These are phyloP conservation scores for Sebastes vulpes DNA, from an alignment of 2,797 vertebrate genomes.

Conservation along the genomic window DNA sequence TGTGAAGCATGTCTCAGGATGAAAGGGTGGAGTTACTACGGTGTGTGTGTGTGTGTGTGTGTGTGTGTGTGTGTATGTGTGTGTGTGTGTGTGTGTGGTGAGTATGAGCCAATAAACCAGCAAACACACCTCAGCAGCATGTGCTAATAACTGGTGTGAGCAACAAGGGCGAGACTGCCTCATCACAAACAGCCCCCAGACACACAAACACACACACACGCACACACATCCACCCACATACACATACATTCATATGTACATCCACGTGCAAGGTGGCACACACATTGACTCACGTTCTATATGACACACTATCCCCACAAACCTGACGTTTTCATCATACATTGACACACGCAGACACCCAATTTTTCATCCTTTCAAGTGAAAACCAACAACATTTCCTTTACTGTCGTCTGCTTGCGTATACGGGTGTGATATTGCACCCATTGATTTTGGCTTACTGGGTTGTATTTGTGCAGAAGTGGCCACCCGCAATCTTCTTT, in stretches of 20 bases:
- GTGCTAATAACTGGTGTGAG: constrained; percentile 24
- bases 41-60: neutral
- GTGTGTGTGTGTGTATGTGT: neutral
- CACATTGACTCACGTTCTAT: neutral
- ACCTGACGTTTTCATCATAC: constrained; percentile 7
- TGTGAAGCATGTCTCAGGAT: neutral
- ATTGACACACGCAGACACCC: neutral
- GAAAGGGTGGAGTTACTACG: neutral
- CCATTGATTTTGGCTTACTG: constrained; percentile 77
- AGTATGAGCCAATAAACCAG: constrained; percentile 16
- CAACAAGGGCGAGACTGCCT: constrained; percentile 3
- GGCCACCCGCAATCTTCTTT: constrained; percentile 79
- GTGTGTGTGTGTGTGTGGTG: neutral
- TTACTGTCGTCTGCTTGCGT: neutral
- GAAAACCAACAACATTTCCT: constrained; percentile 13
- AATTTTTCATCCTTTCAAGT: constrained; percentile 12
- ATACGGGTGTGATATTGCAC: constrained; percentile 49
- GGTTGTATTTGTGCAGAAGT: constrained; percentile 68
- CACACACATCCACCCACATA: no score
- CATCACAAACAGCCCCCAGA: constrained; percentile 11
- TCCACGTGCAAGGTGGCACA: neutral
- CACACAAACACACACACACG: neutral
- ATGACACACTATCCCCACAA: neutral
- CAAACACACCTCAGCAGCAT: constrained; percentile 33
- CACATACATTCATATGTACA: neutral